These are phyloP conservation scores for Brachionus manjavacas DNA, from an alignment of 1,140 invertebrate species.

Conservation along the genomic window DNA sequence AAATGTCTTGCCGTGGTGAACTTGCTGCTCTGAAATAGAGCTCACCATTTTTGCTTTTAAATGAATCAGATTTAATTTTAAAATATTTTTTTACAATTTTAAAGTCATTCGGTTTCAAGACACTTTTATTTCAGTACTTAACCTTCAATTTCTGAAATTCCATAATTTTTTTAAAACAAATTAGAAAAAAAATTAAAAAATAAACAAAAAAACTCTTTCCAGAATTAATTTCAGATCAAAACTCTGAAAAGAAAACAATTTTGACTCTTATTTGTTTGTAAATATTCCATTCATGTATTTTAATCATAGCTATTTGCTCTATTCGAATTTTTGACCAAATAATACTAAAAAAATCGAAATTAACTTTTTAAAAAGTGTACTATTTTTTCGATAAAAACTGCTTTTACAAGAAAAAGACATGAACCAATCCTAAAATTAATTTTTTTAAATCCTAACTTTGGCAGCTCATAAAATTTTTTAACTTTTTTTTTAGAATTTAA, in stretches of 20 bases:
- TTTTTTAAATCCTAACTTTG: too few species aligned
- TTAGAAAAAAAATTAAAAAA: neutral
- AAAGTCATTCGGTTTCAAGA: neutral
- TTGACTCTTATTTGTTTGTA: neutral
- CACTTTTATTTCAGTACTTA: neutral
- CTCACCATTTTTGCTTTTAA: too few species aligned
- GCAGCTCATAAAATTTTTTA: too few species aligned
- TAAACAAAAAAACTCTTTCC: neutral
- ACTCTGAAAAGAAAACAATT: neutral
- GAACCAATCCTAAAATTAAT: too few species aligned
- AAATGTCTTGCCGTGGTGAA: neutral
- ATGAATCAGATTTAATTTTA: neutral
- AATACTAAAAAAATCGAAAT: neutral
- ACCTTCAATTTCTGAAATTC: neutral
- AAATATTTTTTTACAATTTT: neutral
- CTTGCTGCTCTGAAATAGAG: too few species aligned
- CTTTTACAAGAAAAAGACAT: neutral
- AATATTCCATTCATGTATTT: neutral
- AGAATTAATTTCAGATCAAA: neutral
- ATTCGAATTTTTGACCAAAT: neutral
- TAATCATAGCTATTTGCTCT: neutral
- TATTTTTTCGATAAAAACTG: neutral
- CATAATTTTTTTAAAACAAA: neutral
- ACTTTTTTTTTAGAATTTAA: too few species aligned
- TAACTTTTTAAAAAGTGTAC: neutral